Base-by-base conservation (phyloP, 2,797 vertebrate species). In the Gobio occitaniae region DNA sequence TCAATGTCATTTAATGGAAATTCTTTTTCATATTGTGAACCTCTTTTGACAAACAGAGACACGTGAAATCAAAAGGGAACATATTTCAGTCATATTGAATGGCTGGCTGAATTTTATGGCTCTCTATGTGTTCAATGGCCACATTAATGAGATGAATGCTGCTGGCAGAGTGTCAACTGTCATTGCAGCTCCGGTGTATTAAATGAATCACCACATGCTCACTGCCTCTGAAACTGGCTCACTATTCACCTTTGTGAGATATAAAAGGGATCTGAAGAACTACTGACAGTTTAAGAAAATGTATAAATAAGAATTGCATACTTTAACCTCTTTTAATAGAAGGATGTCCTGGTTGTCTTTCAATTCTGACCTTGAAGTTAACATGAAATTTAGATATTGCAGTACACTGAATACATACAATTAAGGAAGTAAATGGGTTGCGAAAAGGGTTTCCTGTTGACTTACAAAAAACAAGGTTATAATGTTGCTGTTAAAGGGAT, bases 111-210 rank as follows among this genome's bases (percentile, higher is more conserved):
- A 74, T 50, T 81, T 68, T 80, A 61, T 81, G 68, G 38, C 59
- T 56, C 38, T 79, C 29, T 32, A 15, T 61, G 29, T 74, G 52
- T 86, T 89, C 78, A 87, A 70, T 82, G 84, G 78, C 32, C 36
- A 75, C 59, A 71, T 72, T 74, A 61, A 16, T 56, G 25, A 63
- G 68, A 61, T 78, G 47, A 72, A 61, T 76, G 36, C 44, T 7
- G 72, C 78, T 89, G 89, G 83, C 84, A 68, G 56, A 72, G 1
- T 7, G 86, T 83, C 88, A 89, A 80, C 68, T 70, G 56, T 29
- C 38, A 75, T 47, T 47, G 65, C 47, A 25, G 48, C 50, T 48
- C 8, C 32, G 52, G 29, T 74, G 44, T 82, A 70, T 83, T 84
- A 82, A 66, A 82, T 54, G n/a, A 52, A 50, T 41, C 66, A 66